Evolutionary conservation across 2,888 invertebrate genomes (phyloP).

Genomic region (Mechanitis messenoides): DNA sequence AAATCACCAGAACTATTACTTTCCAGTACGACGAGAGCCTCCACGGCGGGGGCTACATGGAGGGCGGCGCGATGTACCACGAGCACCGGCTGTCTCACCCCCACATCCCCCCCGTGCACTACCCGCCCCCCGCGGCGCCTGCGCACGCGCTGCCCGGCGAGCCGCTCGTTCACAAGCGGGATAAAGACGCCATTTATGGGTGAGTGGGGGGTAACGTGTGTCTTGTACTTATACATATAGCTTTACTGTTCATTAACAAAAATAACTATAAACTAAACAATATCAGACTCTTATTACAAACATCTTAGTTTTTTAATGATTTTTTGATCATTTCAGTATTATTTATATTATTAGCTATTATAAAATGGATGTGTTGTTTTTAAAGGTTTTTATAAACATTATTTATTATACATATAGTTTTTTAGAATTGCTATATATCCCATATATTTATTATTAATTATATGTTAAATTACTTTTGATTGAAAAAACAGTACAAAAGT

Average conservation of each 20-base stretch:
- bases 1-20: background rate
- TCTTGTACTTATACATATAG: conserved; percentile 22
- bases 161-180: conserved; percentile 96
- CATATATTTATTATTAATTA: no score
- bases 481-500: background rate
- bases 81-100: conserved; percentile 90
- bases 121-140: conserved; percentile 90
- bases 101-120: conserved; percentile 82
- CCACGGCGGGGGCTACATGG: conserved; percentile 90
- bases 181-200: conserved; percentile 99
- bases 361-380: no score
- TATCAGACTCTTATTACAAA: no score
- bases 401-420: no score
- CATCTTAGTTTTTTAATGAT: no score
- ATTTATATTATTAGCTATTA: no score
- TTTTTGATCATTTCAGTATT: no score
- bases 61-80: conserved; percentile 84
- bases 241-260: background rate
- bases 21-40: conserved; percentile 96
- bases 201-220: conserved; percentile 80
- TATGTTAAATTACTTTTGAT: no score
- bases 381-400: no score
- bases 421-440: no score
- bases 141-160: conserved; percentile 91
- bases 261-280: background rate